Evolutionary conservation across 2,888 invertebrate species (phyloP).

Genomic region (Liodrosophila aerea): DNA sequence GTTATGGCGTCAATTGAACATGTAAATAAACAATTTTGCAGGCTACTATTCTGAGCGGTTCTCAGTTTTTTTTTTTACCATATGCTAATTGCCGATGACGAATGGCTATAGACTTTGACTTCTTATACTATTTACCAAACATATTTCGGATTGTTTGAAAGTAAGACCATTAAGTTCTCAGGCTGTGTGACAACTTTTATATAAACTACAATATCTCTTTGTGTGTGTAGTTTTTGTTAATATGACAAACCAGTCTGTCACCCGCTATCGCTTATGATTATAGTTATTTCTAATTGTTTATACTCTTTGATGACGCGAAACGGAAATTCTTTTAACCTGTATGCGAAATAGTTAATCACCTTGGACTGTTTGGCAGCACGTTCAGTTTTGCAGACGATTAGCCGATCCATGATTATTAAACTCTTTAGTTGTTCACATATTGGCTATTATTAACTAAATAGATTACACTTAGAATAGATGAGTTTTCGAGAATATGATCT

Average conservation of each 20-base stretch:
- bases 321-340: conserved; percentile 55
- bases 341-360: conserved; percentile 42
- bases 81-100: conserved; percentile 64
- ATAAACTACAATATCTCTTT: background rate
- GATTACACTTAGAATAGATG: background rate
- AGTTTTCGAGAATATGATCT: conserved; percentile 24
- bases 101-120: conserved; percentile 35
- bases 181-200: conserved; percentile 17
- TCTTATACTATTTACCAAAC: conserved; percentile 34
- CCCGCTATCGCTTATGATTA: conserved; percentile 32
- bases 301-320: conserved; percentile 40
- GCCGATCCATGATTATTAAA: conserved; percentile 21
- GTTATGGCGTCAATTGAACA: conserved; percentile 54
- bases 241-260: conserved; percentile 40
- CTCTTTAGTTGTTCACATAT: conserved; percentile 1
- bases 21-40: conserved; percentile 61
- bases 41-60: conserved; percentile 14
- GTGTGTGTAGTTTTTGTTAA: conserved; percentile 8
- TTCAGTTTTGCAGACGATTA: conserved; percentile 23
- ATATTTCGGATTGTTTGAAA: conserved; percentile 33
- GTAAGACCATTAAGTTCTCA: conserved; percentile 38
- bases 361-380: conserved; percentile 36
- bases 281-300: conserved; percentile 35
- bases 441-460: conserved; percentile 9
- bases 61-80: conserved; percentile 13